A percentile compares a stretch with the other conserved stretches of the same genome.
phyloP scores from a whole-genome alignment of 2,888 invertebrate species.

The Autographa gamma region DNA sequence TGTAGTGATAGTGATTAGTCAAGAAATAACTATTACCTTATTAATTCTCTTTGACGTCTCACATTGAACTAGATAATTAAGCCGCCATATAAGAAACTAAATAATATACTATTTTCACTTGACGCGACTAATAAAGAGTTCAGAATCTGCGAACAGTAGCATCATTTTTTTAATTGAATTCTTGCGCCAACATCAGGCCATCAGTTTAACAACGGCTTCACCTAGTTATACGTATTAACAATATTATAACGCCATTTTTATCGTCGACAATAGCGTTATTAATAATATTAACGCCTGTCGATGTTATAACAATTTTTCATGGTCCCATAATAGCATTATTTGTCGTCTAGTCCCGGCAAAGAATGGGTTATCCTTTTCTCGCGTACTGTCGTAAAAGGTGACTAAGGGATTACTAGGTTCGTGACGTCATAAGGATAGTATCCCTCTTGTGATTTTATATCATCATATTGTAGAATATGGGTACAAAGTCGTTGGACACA shows the following conservation, averaged over 20 bases:
- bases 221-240: neutral
- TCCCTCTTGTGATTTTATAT: neutral
- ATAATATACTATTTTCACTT: too few species aligned
- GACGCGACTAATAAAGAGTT: too few species aligned
- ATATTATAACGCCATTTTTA: neutral
- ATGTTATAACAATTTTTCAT: neutral
- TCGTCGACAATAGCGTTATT: neutral
- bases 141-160: too few species aligned
- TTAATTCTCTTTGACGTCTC: too few species aligned
- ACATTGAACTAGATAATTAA: too few species aligned
- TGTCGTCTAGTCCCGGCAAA: neutral
- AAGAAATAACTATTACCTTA: too few species aligned
- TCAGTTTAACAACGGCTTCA: neutral
- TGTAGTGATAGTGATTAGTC: too few species aligned
- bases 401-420: neutral
- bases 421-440: neutral
- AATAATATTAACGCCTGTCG: neutral
- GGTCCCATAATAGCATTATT: neutral
- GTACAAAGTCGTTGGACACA: too few species aligned
- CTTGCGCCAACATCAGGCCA: too few species aligned
- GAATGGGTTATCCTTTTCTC: neutral
- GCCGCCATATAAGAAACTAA: too few species aligned
- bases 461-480: neutral
- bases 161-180: too few species aligned
- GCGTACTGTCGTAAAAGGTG: constrained; percentile 1